Conservation (phyloP, 2,113 vertebrate genomes). For the Lethenteron reissneri region DNA sequence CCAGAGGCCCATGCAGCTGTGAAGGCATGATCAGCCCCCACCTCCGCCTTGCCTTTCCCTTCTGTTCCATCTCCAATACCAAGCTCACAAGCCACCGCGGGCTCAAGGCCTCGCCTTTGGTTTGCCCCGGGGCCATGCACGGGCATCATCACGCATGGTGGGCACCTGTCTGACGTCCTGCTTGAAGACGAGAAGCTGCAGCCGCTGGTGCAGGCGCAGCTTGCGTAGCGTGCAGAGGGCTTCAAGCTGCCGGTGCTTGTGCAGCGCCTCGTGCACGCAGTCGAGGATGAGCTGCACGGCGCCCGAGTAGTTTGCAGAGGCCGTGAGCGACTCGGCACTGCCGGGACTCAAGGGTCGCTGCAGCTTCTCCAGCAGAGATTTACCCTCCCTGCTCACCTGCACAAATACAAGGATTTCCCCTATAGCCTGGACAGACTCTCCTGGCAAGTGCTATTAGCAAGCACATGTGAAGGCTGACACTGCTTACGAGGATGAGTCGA, state of each 20-base stretch:
- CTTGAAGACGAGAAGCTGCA: conserved; percentile 94
- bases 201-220: conserved; percentile 76
- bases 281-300: conserved; percentile 90
- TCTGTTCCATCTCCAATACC: too few relatives aligned
- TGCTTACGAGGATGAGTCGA: too few relatives aligned
- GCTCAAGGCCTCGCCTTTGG: too few relatives aligned
- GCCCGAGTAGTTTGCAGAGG: conserved; percentile 92
- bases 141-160: too few relatives aligned
- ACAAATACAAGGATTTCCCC: conserved; percentile 5
- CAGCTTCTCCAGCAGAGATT: conserved; percentile 73
- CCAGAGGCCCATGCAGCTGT: too few relatives aligned
- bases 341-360: conserved; percentile 79
- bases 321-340: conserved; percentile 79
- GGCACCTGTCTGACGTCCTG: conserved; percentile 90
- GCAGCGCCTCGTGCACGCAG: conserved; percentile 80
- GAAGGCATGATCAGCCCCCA: too few relatives aligned
- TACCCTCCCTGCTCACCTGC: conserved; percentile 92
- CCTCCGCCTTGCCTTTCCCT: too few relatives aligned
- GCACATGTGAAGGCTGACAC: too few relatives aligned
- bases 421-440: too few relatives aligned
- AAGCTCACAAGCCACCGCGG: too few relatives aligned
- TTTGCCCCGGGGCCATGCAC: too few relatives aligned
- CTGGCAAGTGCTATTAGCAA: too few relatives aligned
- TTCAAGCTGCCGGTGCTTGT: conserved; percentile 76
- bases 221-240: conserved; percentile 95